Evolutionary conservation across 2,113 vertebrate species (phyloP).

Genomic region (Sturnus vulgaris): DNA sequence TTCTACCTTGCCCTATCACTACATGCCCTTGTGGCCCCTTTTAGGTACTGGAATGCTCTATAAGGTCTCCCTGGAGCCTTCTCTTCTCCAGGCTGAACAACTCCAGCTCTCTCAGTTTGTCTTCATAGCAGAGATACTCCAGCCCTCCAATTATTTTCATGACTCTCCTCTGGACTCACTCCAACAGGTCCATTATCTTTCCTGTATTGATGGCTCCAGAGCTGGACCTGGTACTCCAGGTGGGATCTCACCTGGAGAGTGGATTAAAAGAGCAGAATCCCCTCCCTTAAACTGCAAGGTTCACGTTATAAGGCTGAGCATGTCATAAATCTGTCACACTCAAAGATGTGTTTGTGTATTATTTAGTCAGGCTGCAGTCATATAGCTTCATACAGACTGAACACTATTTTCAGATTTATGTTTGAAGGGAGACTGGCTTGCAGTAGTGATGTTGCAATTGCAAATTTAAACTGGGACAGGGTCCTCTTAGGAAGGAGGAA

Average conservation of each 20-base stretch:
- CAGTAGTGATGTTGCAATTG: neutral
- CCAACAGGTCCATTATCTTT: neutral
- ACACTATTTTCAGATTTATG: neutral
- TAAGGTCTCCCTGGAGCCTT: neutral
- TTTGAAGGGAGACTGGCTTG: neutral
- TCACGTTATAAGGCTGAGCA: neutral
- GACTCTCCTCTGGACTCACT: neutral
- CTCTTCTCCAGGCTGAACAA: neutral
- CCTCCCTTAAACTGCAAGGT: neutral
- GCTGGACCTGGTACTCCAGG: rapidly evolving
- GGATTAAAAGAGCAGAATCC: neutral
- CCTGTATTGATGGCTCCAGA: neutral
- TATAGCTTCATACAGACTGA: neutral
- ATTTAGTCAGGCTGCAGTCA: neutral
- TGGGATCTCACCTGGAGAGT: neutral
- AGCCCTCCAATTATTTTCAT: neutral
- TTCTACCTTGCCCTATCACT: neutral
- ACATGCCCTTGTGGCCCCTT: rapidly evolving
- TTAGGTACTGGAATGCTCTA: neutral
- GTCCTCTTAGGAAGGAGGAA: neutral
- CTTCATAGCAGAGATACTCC: neutral
- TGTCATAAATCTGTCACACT: neutral
- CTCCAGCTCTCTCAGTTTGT: neutral
- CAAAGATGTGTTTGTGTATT: neutral
- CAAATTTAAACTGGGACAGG: neutral